Percentiles rank a stretch among this genome's conserved stretches.
phyloP scores from a whole-genome alignment of 2,797 vertebrate species.

The Buphagus erythrorhynchus region DNA sequence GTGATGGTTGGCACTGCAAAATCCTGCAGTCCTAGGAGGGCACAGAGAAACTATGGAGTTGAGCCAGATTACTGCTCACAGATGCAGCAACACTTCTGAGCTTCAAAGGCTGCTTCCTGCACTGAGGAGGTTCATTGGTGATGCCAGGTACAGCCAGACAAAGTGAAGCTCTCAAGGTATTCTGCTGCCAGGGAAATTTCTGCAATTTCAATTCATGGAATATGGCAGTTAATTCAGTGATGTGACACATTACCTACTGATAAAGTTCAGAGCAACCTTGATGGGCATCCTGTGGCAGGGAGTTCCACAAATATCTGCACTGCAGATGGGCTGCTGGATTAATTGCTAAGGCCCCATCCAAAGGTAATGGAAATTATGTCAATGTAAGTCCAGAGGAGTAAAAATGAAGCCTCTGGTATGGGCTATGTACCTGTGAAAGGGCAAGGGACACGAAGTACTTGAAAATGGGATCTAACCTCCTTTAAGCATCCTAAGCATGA shows the following conservation, averaged over 20 bases:
- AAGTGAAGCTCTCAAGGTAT: not conserved
- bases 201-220: not conserved
- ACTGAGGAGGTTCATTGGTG: not conserved
- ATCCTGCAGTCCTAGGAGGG: constrained; percentile 47
- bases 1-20: not conserved
- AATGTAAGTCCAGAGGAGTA: not conserved
- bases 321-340: not conserved
- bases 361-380: not conserved
- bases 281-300: not conserved
- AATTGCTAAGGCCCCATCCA: not conserved
- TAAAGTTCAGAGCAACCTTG: not conserved
- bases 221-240: not conserved
- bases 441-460: not conserved
- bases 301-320: not conserved
- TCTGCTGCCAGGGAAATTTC: not conserved
- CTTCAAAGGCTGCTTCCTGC: not conserved
- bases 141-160: not conserved
- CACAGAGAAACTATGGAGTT: not conserved
- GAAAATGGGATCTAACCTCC: not conserved
- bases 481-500: not conserved
- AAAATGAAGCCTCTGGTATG: not conserved
- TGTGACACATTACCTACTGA: not conserved
- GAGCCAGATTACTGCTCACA: not conserved
- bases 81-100: not conserved
- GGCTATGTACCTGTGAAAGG: not conserved